These are phyloP conservation scores for Mobula birostris DNA, from an alignment of 2,113 vertebrate genomes.

Conservation along the genomic window DNA sequence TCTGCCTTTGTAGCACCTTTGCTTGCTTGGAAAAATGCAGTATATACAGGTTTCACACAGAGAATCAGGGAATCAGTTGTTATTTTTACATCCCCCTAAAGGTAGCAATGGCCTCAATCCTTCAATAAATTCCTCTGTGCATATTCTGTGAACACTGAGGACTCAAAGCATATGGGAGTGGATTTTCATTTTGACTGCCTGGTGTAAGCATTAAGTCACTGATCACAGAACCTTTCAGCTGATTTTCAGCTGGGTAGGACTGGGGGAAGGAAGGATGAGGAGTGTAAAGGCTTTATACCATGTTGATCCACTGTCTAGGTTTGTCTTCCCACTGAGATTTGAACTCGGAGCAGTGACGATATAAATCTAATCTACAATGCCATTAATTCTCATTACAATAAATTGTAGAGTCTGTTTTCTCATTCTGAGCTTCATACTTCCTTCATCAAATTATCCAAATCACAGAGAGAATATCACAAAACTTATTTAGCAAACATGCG, in stretches of 20 bases:
- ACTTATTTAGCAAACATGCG: not conserved
- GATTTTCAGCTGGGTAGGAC: not conserved
- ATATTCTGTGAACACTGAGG: not conserved
- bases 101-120: not conserved
- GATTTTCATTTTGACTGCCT: not conserved
- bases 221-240: not conserved
- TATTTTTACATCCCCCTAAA: not conserved
- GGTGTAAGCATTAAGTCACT: not conserved
- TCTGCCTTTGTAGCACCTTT: conserved; percentile 15
- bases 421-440: not conserved
- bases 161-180: not conserved
- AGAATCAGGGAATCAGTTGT: not conserved
- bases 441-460: not conserved
- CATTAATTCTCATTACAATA: not conserved
- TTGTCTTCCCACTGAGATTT: too few species aligned
- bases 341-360: not conserved
- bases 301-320: not conserved
- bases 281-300: not conserved
- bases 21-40: not conserved
- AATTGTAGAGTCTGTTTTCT: not conserved
- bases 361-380: not conserved
- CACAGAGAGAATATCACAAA: not conserved
- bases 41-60: not conserved
- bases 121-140: not conserved
- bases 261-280: too few species aligned